These are phyloP conservation scores for Columba guinea DNA, from an alignment of 2,797 vertebrate species.

Conservation along the genomic window DNA sequence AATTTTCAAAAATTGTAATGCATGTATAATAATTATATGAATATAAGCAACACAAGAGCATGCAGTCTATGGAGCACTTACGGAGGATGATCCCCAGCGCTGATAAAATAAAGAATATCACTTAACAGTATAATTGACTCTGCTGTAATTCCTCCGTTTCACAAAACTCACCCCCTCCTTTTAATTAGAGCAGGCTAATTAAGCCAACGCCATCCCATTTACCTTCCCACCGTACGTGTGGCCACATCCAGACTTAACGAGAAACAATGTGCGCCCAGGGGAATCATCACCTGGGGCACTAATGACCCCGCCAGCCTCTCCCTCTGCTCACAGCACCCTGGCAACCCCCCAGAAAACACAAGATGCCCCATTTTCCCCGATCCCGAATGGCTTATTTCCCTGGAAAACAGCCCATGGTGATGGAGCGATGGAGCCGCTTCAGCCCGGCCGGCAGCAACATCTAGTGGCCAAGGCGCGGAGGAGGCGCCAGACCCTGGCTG, in stretches of 20 bases:
- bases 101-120: no score
- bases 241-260: not conserved
- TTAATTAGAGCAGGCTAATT: not conserved
- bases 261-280: no score
- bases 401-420: not conserved
- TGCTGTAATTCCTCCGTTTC: no score
- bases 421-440: not conserved
- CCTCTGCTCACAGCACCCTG: rapidly evolving
- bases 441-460: constrained; percentile 11
- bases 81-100: no score
- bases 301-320: rapidly evolving
- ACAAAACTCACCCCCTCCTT: not conserved
- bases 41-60: no score
- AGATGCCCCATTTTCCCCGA: not conserved
- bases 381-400: not conserved
- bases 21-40: no score
- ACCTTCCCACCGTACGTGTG: rapidly evolving
- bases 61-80: no score
- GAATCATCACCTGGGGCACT: rapidly evolving
- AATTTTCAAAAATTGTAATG: no score
- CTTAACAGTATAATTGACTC: no score
- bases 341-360: not conserved
- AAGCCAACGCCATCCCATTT: not conserved
- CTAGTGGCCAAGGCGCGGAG: not conserved
- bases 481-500: not conserved